phyloP scores from a whole-genome alignment of 2,888 invertebrate species.

The Athripsodes cinereus region DNA sequence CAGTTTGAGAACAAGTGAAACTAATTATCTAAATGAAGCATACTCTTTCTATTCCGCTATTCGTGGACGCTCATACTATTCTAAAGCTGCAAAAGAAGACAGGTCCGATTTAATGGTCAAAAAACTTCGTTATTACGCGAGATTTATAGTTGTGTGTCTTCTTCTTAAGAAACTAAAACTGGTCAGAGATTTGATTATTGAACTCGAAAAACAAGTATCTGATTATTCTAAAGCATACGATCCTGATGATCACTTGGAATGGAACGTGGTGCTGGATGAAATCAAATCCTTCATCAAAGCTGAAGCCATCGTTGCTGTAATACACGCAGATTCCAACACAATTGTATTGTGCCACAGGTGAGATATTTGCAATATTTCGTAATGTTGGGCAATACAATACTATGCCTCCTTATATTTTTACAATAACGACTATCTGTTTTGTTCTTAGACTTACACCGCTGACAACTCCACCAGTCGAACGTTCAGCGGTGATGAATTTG shows the following conservation, averaged over 20 bases:
- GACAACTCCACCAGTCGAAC: slow-evolving; percentile 83
- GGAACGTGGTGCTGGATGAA: slow-evolving; percentile 91
- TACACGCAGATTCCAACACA: slow-evolving; percentile 81
- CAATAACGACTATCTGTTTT: slow-evolving; percentile 26
- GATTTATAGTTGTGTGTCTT: slow-evolving; percentile 94
- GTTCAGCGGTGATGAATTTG: slow-evolving; percentile 78
- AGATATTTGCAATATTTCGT: slow-evolving; percentile 20
- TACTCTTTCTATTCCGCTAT: slow-evolving; percentile 96
- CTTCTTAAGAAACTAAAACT: slow-evolving; percentile 89
- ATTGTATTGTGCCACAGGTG: slow-evolving; percentile 84
- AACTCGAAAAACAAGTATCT: slow-evolving; percentile 88
- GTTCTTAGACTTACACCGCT: slow-evolving; percentile 66
- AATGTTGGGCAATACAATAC: too few relatives aligned
- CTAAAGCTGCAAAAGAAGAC: slow-evolving; percentile 88
- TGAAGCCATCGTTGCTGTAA: slow-evolving; percentile 81
- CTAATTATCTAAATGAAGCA: slow-evolving; percentile 92
- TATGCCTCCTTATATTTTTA: too few relatives aligned
- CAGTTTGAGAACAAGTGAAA: slow-evolving; percentile 92
- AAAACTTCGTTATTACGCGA: slow-evolving; percentile 89
- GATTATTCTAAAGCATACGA: slow-evolving; percentile 94
- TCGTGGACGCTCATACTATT: slow-evolving; percentile 88
- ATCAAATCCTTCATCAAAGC: slow-evolving; percentile 92
- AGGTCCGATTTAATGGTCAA: slow-evolving; percentile 95
- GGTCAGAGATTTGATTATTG: slow-evolving; percentile 85
- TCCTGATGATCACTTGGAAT: slow-evolving; percentile 95